Conservation (phyloP, 2,113 vertebrate species). For the Microcebus griseorufus region DNA sequence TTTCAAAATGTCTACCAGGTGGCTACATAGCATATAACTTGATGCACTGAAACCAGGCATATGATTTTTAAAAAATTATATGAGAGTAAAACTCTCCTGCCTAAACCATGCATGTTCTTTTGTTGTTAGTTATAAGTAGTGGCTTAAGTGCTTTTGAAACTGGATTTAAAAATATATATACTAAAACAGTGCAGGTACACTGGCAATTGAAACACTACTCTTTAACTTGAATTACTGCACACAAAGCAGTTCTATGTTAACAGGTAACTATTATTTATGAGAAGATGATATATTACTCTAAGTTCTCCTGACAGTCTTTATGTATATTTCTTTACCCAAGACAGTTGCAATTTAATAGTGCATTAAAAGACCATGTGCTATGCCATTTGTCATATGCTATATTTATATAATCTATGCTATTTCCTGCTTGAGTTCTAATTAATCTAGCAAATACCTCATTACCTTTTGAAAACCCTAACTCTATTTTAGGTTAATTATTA, state of each 20-base stretch:
- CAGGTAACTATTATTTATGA: conserved; percentile 89
- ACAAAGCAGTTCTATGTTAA: conserved; percentile 72
- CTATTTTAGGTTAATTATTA: conserved; percentile 91
- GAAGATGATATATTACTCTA: conserved; percentile 88
- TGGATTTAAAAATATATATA: not conserved
- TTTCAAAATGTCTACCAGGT: not conserved
- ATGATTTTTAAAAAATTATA: not conserved
- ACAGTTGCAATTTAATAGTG: conserved; percentile 92
- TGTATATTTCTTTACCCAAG: conserved; percentile 89
- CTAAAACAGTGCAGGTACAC: not conserved
- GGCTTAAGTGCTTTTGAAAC: conserved; percentile 45
- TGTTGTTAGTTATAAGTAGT: not conserved
- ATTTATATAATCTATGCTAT: conserved; percentile 87
- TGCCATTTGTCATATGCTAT: conserved; percentile 91
- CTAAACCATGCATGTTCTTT: not conserved
- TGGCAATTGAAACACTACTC: conserved; percentile 36
- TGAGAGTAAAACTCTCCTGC: not conserved
- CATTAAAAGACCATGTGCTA: conserved; percentile 91
- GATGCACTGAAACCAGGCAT: not conserved
- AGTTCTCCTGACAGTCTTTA: conserved; percentile 88
- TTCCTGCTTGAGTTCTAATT: conserved; percentile 89
- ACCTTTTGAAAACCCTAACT: conserved; percentile 88
- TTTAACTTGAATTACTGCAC: conserved; percentile 79
- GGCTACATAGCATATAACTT: not conserved
- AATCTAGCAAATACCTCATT: conserved; percentile 93